These are phyloP conservation scores for Rhyacichthys aspro DNA, from an alignment of 2,797 vertebrate species.

Conservation along the genomic window DNA sequence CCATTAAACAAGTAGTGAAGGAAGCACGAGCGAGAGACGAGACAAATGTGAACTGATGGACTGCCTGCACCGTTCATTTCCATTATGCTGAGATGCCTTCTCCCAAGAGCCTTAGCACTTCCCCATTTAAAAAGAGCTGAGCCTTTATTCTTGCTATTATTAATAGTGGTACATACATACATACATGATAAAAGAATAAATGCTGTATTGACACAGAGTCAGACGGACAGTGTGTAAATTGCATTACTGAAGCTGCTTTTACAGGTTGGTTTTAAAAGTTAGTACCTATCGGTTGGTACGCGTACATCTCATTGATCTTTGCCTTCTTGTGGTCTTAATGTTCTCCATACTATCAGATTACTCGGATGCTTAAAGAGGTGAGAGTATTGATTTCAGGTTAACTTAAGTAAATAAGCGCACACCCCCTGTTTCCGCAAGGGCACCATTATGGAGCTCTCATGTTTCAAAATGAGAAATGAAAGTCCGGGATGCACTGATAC, in stretches of 20 bases:
- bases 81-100: conserved; percentile 44
- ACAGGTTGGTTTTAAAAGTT: neutral
- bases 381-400: conserved; percentile 50
- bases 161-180: conserved; percentile 20
- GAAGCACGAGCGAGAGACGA: conserved; percentile 12
- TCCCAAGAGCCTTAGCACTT: conserved; percentile 35
- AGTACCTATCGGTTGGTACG: neutral
- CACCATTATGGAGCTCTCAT: conserved; percentile 21
- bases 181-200: conserved; percentile 43
- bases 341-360: conserved; percentile 39
- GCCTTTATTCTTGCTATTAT: conserved; percentile 32
- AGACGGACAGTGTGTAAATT: conserved; percentile 21
- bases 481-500: neutral
- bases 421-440: conserved; percentile 36
- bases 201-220: conserved; percentile 36
- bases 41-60: conserved; percentile 41
- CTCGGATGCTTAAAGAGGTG: conserved; percentile 20
- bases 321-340: conserved; percentile 8
- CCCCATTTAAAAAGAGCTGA: conserved; percentile 47
- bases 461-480: conserved; percentile 40
- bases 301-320: conserved; percentile 21
- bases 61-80: conserved; percentile 29
- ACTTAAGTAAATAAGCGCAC: conserved; percentile 50
- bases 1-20: conserved; percentile 35
- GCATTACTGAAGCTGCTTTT: neutral